A percentile compares a stretch with the other conserved stretches of the same genome.
These are phyloP conservation scores for Spisula subtruncata DNA, from an alignment of 2,888 invertebrate species.

Conservation along the genomic window DNA sequence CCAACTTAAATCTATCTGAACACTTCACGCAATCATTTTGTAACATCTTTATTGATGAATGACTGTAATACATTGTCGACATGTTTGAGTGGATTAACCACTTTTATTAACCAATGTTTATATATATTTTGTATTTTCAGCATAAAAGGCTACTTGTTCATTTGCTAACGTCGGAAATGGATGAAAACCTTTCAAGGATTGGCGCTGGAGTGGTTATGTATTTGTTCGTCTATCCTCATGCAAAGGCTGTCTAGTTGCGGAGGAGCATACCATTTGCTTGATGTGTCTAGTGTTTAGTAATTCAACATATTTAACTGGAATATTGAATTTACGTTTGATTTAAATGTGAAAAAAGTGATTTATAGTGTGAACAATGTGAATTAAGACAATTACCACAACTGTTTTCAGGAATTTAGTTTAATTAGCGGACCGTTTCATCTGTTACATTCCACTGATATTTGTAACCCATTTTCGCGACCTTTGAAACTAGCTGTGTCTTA, in stretches of 20 bases:
- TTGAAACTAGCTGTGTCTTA: background rate
- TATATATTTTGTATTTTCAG: background rate
- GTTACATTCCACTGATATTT: slow-evolving; percentile 37
- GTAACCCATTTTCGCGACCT: slow-evolving; percentile 25
- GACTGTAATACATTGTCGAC: background rate
- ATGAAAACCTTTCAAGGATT: slow-evolving; percentile 9
- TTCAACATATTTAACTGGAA: background rate
- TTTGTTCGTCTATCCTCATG: background rate
- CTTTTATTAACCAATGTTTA: no score
- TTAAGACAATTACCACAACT: background rate
- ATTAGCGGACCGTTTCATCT: background rate
- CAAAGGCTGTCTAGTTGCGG: background rate
- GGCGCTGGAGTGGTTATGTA: background rate
- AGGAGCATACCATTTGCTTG: background rate
- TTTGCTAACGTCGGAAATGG: slow-evolving; percentile 14
- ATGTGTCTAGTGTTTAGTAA: background rate
- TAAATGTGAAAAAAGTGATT: background rate
- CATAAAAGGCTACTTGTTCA: background rate
- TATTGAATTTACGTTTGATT: background rate
- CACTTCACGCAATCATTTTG: background rate
- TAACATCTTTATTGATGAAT: slow-evolving; percentile 6
- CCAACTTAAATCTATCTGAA: no score
- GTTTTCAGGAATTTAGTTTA: slow-evolving; percentile 13
- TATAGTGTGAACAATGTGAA: background rate
- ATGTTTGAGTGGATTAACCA: background rate